These are phyloP conservation scores for Corythornis madagascariensis DNA, from an alignment of 2,113 vertebrate genomes.

Conservation along the genomic window DNA sequence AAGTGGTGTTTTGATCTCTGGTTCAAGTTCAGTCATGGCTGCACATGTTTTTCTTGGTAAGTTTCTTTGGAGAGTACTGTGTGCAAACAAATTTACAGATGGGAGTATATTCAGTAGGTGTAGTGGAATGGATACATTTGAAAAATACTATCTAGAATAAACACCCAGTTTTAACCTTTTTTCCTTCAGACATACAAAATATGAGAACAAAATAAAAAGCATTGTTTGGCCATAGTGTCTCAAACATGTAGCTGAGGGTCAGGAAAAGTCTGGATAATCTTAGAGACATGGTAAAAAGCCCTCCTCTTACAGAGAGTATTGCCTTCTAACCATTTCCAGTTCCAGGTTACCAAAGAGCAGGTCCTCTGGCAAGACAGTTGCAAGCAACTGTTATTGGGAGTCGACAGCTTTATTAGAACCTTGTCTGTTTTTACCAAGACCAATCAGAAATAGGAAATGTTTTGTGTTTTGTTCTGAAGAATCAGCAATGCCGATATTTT, in stretches of 20 bases:
- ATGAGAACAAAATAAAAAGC: background rate
- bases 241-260: background rate
- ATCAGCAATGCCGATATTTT: background rate
- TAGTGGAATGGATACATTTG: background rate
- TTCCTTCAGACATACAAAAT: background rate
- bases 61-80: background rate
- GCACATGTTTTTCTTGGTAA: background rate
- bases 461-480: background rate
- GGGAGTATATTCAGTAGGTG: background rate
- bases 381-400: background rate
- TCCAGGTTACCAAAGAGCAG: background rate
- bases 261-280: background rate
- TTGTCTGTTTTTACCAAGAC: background rate
- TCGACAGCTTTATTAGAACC: background rate
- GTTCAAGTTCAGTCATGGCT: constrained; percentile 16
- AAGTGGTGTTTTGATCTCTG: constrained; percentile 26
- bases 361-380: background rate
- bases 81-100: constrained; percentile 3
- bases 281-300: background rate
- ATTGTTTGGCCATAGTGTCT: background rate
- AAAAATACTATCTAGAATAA: background rate
- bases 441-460: background rate
- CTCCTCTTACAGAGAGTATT: background rate
- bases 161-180: background rate
- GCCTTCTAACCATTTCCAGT: background rate